Base-by-base conservation (phyloP, 2,888 invertebrate species). In the Nomada ruficornis region DNA sequence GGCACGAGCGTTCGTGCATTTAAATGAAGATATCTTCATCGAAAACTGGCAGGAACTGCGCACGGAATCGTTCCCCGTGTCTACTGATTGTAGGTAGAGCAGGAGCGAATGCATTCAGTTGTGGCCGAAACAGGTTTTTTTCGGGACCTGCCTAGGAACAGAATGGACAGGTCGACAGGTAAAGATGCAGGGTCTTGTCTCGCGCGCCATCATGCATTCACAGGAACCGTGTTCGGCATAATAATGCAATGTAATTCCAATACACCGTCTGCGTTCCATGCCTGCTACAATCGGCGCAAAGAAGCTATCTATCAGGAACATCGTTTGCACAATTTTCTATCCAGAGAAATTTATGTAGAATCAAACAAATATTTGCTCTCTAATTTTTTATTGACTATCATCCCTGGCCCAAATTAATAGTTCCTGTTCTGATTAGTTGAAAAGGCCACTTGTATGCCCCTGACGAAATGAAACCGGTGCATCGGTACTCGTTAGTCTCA, bases 221-320 rank as follows among this genome's bases (percentile, higher is more conserved):
- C 50, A 54, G 52, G 29, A 54, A 72, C 64, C 85, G 85, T 83
- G 87, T 55, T 18, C 67, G 42, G 87, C 82, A 88, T 87, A 88
- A 75, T 82, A 85, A 87, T 82, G 80, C 42, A 47, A 42, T 26
- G 82, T 82, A 84, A 82, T 84, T 88, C 76, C 78, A 74, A 75
- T 76, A 73, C 73, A 55, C 55, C 57, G 36, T 44, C 18, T 9
- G 54, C 59, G 47, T 29, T 77, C 76, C 65, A 60, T 77, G 68
- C 67, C 74, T 62, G 47, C 68, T 42, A 47, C 50, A 55, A 52
- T 68, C 71, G 36, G 52, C 54, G 36, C 23, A 64, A 54, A 29
- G 47, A 54, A 52, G 65, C 63, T 69, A 73, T 83, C 62, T 74
- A 54, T 83, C 13, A 74, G 59, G n/a, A 83, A 63, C 69, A 73